Conservation (phyloP, 1,140 invertebrate genomes). For the Drosophila kanapiae region DNA sequence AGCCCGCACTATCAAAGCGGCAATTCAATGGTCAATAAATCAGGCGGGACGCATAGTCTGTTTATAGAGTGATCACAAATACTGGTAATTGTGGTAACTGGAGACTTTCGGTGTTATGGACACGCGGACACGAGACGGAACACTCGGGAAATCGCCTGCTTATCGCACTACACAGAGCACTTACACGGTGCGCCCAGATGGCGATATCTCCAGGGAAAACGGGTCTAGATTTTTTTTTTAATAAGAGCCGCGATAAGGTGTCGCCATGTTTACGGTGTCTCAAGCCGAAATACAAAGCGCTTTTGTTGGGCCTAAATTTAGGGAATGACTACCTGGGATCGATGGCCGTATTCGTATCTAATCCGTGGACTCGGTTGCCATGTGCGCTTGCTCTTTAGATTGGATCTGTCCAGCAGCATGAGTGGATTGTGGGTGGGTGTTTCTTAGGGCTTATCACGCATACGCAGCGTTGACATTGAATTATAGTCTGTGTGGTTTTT, state of each 20-base stretch:
- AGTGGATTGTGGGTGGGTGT: neutral
- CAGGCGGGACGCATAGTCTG: constrained; percentile 33
- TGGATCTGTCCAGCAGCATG: constrained; percentile 10
- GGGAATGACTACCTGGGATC: constrained; percentile 14
- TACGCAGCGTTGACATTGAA: constrained; percentile 15
- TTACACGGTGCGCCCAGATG: constrained; percentile 27
- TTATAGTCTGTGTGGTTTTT: neutral
- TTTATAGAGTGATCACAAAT: constrained; percentile 5
- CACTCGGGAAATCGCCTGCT: constrained; percentile 25
- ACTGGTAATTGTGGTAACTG: neutral
- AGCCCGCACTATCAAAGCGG: constrained; percentile 17
- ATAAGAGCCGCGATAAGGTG: constrained; percentile 32
- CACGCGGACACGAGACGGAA: constrained; percentile 4
- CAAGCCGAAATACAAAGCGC: constrained; percentile 6
- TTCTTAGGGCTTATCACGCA: constrained; percentile 1
- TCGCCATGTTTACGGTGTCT: constrained; percentile 8
- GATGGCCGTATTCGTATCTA: constrained; percentile 23
- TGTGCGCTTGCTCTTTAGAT: constrained; percentile 5
- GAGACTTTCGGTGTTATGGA: constrained; percentile 1
- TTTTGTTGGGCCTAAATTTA: constrained; percentile 10
- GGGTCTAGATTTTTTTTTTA: constrained; percentile 25
- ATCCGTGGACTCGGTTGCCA: constrained; percentile 30
- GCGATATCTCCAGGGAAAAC: constrained; percentile 13
- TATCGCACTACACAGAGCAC: constrained; percentile 17
- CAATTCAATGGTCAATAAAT: constrained; percentile 66